Base-by-base conservation (phyloP, 1,140 invertebrate genomes). In the Phthorimaea operculella region DNA sequence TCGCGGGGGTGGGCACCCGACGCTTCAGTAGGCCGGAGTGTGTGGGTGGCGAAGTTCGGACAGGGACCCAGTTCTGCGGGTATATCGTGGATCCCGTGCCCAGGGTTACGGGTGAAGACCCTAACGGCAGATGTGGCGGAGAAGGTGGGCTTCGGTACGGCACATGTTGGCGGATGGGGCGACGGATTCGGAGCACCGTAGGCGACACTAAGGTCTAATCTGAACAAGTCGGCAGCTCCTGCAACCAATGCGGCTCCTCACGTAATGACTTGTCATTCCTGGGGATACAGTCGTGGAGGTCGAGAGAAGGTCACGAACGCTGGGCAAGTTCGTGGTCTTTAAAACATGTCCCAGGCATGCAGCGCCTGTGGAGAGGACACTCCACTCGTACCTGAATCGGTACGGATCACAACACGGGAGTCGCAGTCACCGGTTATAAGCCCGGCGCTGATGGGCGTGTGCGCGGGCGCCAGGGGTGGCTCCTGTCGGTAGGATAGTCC, bases 101-200 rank as follows among this genome's bases (percentile, higher is more conserved):
- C 50, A 48, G 53, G 58, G 58, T 55, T 52, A 59, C 50, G 50
- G 53, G 50, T 48, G 58, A 59, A 59, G 58, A 59, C 52, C 58
- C 44, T 39, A 55, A 59, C 50, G 58, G 58, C 33, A 9, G 50
- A 7, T 28, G 48, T 28, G 44, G 58, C 52, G 52, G 33, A 49
- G 45, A 44, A 16, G 45, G 15, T 5, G 45, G 14, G 16, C 11
- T 16, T 47, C 45, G 45, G 45, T 18, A 16, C 17, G 45, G 45
- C 15, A 16, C 15, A 39, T 39, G 36, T 39, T 39, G 36, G 36
- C 36, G 36, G 36, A 39, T 10, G 36, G n/a, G 36, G 36, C 36
- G 10, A 39, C 36, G 36, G 36, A 39, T 39, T 2, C n/a, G 36
- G 36, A n/a, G 36, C n/a, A 39, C 36, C 36, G 36, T 39, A 39